A percentile compares a stretch with the other conserved stretches of the same genome.
phyloP scores from a whole-genome alignment of 1,140 invertebrate genomes.

The Drosophila tani region DNA sequence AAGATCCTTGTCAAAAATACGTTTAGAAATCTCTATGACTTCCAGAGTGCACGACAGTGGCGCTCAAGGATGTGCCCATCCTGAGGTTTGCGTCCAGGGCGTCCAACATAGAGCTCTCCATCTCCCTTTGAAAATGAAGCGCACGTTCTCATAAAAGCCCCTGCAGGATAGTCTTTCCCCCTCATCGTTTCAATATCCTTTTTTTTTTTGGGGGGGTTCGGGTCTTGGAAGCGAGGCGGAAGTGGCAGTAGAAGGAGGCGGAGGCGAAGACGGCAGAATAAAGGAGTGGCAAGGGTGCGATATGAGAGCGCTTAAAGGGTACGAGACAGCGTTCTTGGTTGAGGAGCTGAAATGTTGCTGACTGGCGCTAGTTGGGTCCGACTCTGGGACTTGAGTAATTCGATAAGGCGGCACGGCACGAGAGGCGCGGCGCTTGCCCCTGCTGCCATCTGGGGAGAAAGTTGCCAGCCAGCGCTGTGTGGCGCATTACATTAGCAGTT shows the following conservation, averaged over 20 bases:
- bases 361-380: constrained; percentile 62
- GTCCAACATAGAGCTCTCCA: constrained; percentile 36
- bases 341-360: constrained; percentile 77
- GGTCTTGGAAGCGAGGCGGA: constrained; percentile 21
- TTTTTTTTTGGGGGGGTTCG: constrained; percentile 46
- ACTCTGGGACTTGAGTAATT: constrained; percentile 72
- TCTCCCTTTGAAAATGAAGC: constrained; percentile 67
- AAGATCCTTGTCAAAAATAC: not conserved
- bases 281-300: constrained; percentile 34
- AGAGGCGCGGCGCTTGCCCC: constrained; percentile 29
- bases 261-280: constrained; percentile 1
- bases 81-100: constrained; percentile 4
- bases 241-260: not conserved
- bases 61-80: constrained; percentile 12
- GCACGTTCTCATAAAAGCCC: constrained; percentile 74
- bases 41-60: constrained; percentile 26
- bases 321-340: constrained; percentile 60
- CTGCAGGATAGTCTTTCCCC: constrained; percentile 58
- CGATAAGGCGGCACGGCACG: constrained; percentile 58
- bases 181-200: constrained; percentile 9
- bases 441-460: constrained; percentile 40
- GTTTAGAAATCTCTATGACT: too few species aligned
- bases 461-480: constrained; percentile 68
- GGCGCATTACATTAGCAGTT: constrained; percentile 80
- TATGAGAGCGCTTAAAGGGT: constrained; percentile 72